Evolutionary conservation across 2,113 vertebrate species (phyloP).

Genomic region (Megalops atlanticus): DNA sequence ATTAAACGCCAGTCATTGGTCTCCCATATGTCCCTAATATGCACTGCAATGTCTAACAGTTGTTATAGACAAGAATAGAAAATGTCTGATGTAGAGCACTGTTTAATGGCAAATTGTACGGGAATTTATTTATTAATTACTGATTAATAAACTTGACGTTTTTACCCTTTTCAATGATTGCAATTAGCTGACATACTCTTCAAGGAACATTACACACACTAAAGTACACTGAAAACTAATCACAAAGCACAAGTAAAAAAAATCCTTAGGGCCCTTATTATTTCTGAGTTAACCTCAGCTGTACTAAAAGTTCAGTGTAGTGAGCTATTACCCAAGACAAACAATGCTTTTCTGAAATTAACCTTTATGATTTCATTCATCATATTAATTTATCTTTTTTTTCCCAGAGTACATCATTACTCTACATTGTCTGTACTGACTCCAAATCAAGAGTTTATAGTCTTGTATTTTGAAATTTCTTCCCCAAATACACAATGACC

Average conservation of each 20-base stretch:
- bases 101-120: not conserved
- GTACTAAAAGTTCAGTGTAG: not conserved
- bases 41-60: not conserved
- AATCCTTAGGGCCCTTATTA: not conserved
- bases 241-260: not conserved
- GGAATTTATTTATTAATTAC: not conserved
- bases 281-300: not conserved
- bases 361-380: not conserved
- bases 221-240: not conserved
- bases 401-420: not conserved
- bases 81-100: not conserved
- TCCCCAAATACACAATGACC: slow-evolving; percentile 76
- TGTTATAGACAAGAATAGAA: not conserved
- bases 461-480: slow-evolving; percentile 79
- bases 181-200: not conserved
- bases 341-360: not conserved
- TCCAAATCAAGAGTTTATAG: slow-evolving; percentile 80
- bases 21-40: not conserved
- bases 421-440: slow-evolving; percentile 78
- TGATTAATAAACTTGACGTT: too few relatives aligned
- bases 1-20: not conserved
- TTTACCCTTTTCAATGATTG: not conserved
- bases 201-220: not conserved
- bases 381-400: not conserved
- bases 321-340: not conserved